A percentile compares a stretch with the other conserved stretches of the same genome.
Conservation (phyloP, 2,888 invertebrate species). For the Drosophila testacea region DNA sequence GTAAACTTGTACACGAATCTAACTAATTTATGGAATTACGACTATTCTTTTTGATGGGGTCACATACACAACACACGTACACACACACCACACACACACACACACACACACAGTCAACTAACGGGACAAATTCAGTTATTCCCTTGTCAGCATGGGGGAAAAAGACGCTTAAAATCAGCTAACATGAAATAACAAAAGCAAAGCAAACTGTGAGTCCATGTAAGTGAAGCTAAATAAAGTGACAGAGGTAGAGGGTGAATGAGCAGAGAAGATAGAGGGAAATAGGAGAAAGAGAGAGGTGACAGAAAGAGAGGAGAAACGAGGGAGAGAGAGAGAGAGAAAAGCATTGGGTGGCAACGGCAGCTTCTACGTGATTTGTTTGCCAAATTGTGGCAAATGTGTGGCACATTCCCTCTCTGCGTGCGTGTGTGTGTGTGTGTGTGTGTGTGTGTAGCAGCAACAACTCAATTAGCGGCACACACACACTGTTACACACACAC, state of each 20-base stretch:
- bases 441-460: slow-evolving; percentile 49
- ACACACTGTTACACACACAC: slow-evolving; percentile 29
- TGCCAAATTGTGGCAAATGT: slow-evolving; percentile 74
- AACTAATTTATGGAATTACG: slow-evolving; percentile 38
- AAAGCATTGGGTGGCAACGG: slow-evolving; percentile 7
- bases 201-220: slow-evolving; percentile 22
- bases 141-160: background rate
- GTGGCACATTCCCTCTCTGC: slow-evolving; percentile 35
- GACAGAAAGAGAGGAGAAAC: background rate
- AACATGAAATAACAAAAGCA: slow-evolving; percentile 55
- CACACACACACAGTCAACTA: background rate
- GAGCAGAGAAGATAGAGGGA: background rate
- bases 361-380: slow-evolving; percentile 74
- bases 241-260: slow-evolving; percentile 10
- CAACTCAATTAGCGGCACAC: slow-evolving; percentile 9
- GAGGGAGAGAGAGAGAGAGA: background rate
- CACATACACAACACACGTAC: slow-evolving; percentile 9
- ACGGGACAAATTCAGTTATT: slow-evolving; percentile 50
- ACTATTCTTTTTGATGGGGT: slow-evolving; percentile 32
- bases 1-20: slow-evolving; percentile 17
- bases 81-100: slow-evolving; percentile 1
- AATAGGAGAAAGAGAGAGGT: background rate
- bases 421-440: slow-evolving; percentile 33
- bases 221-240: slow-evolving; percentile 20
- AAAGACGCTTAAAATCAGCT: slow-evolving; percentile 45